Evolutionary conservation across 2,113 vertebrate genomes (phyloP), one percentile per base, ranked within the genome.

Genomic region (Thryonomys swinderianus): DNA sequence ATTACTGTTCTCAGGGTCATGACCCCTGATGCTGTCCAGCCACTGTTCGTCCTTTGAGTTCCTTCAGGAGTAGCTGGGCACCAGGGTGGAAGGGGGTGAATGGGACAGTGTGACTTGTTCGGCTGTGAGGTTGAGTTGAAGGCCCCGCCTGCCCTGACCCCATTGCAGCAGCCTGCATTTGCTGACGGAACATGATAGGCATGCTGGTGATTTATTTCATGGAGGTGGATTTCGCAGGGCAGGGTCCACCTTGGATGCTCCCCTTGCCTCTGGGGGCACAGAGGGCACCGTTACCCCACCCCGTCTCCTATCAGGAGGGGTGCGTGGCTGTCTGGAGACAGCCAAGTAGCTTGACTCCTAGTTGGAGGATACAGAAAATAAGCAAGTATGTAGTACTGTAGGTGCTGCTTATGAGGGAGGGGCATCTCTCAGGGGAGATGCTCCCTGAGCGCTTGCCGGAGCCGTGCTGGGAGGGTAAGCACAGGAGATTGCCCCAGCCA

Each of bases 1-100:
- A 27, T 53, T 88, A 95, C 55, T 92, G 82, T 95, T 96, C 95
- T 0, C 0, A 20, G 71, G 92, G 71, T 92, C 83, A 95, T 98
- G 93, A 96, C 96, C 84, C 73, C 57, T 73, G 62, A 2, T 37
- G 88, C 87, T 71, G 88, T 85, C 61, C 9, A 48, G 30, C 0
- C 1, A 67, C 57, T 91, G 23, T 37, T 69, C 80, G 83, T 82
- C 67, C 91, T 64, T 21, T 32, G 62, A 62, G 69, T 32, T 92
- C 81, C 40, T 80, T n/a, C 71, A 81, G 93, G 93, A 96, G 91
- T 27, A 17, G 92, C 67, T 27, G 32, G 66, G 62, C 78, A 40
- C 85, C 30, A 2, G 88, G 45, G 27, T 51, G 21, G 37, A n/a
- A 59, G 82, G 57, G 13, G 23, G 14, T 78, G 42, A 78, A 0